A percentile compares a stretch with the other conserved stretches of the same genome.
Conservation (phyloP, 2,113 vertebrate species). For the Riparia riparia region DNA sequence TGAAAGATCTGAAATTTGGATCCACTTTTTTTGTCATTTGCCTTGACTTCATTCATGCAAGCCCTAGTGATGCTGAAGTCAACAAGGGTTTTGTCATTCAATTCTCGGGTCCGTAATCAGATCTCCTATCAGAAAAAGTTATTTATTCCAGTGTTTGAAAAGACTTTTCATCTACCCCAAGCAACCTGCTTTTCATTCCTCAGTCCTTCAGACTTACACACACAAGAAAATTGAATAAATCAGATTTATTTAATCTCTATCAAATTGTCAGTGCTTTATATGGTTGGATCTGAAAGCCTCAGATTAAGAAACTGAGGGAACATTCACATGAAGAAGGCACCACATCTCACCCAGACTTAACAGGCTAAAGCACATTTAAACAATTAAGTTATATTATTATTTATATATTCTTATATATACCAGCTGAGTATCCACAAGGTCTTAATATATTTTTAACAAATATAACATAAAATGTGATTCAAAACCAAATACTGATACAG, state of each 20-base stretch:
- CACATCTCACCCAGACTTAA: not conserved
- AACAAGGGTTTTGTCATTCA: not conserved
- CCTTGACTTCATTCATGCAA: not conserved
- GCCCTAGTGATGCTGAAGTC: not conserved
- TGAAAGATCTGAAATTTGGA: not conserved
- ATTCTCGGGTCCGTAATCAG: not conserved
- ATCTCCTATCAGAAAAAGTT: not conserved
- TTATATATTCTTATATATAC: not conserved
- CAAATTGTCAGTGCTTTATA: not conserved
- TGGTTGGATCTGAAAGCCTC: not conserved
- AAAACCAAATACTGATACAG: not conserved
- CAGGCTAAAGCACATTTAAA: not conserved
- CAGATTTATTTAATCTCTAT: constrained; percentile 34
- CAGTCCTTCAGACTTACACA: not conserved
- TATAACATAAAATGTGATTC: not conserved
- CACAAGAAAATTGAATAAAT: not conserved
- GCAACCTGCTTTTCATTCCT: not conserved
- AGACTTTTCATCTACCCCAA: not conserved
- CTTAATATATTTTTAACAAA: not conserved
- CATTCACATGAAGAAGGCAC: not conserved
- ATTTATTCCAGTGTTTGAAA: not conserved
- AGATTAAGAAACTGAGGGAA: not conserved
- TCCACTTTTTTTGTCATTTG: not conserved
- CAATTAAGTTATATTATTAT: not conserved
- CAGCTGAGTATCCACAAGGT: not conserved